These are phyloP conservation scores for Folsomia candida DNA, from an alignment of 2,888 invertebrate genomes.

Conservation along the genomic window DNA sequence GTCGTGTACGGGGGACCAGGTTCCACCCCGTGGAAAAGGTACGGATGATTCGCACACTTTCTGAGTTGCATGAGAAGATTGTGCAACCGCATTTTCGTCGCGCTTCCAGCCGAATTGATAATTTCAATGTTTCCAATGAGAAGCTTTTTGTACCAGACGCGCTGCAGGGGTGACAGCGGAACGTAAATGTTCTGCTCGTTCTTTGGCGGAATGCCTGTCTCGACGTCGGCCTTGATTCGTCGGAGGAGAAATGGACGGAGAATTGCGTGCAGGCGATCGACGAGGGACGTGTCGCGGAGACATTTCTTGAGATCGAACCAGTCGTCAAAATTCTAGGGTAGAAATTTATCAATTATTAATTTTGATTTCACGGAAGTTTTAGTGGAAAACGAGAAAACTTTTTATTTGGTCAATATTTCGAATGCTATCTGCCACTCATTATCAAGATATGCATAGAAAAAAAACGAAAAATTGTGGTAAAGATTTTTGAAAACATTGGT, in stretches of 20 bases:
- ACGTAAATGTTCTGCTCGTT: conserved; percentile 67
- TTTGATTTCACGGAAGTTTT: too few species aligned
- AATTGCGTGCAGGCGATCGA: conserved; percentile 39
- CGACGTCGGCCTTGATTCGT: conserved; percentile 67
- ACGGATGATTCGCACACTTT: conserved; percentile 68
- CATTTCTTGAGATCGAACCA: conserved; percentile 59
- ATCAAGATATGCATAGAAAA: too few species aligned
- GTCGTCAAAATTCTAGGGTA: conserved; percentile 61
- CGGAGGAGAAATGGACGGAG: conserved; percentile 68
- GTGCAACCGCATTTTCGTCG: conserved; percentile 53
- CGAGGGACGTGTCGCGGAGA: conserved; percentile 32
- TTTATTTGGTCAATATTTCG: too few species aligned
- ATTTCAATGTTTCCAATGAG: too few species aligned
- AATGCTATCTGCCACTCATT: too few species aligned
- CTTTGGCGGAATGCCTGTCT: conserved; percentile 64
- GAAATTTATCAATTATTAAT: too few species aligned
- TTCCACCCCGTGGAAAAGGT: conserved; percentile 57
- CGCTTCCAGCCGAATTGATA: conserved; percentile 54
- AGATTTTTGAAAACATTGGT: too few species aligned
- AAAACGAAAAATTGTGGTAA: too few species aligned
- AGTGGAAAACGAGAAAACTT: too few species aligned
- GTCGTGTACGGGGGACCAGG: conserved; percentile 40
- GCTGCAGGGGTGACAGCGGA: conserved; percentile 62
- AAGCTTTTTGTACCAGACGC: too few species aligned
- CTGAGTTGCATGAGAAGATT: conserved; percentile 60